Conservation (phyloP, 2,888 invertebrate species). For the Dorcus hopei region DNA sequence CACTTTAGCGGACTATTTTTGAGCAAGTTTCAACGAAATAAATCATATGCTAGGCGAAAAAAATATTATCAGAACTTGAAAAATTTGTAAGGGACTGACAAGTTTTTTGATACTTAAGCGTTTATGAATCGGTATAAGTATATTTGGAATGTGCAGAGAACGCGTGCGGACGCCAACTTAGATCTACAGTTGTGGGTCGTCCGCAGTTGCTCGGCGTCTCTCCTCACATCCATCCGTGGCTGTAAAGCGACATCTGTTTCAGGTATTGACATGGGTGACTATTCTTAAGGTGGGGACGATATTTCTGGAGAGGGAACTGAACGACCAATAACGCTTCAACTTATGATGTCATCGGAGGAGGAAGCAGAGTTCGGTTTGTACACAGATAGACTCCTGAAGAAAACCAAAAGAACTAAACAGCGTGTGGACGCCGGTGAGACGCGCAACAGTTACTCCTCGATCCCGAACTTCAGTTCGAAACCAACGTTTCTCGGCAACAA, state of each 20-base stretch:
- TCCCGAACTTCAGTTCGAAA: slow-evolving; percentile 72
- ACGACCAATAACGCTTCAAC: slow-evolving; percentile 79
- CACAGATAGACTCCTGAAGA: slow-evolving; percentile 89
- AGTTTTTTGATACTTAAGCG: too few species aligned
- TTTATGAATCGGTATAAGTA: too few species aligned
- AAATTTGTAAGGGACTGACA: too few species aligned
- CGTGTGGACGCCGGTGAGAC: slow-evolving; percentile 95
- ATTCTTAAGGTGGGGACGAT: slow-evolving; percentile 56
- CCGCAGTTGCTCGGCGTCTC: slow-evolving; percentile 30
- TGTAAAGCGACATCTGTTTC: slow-evolving; percentile 12
- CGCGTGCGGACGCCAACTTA: slow-evolving; percentile 14
- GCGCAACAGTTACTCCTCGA: slow-evolving; percentile 86
- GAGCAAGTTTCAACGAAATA: too few species aligned
- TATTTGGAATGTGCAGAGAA: background rate
- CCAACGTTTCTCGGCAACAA: slow-evolving; percentile 78
- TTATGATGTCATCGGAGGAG: slow-evolving; percentile 97
- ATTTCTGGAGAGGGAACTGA: slow-evolving; percentile 60
- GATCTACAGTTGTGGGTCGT: slow-evolving; percentile 34
- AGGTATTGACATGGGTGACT: slow-evolving; percentile 51
- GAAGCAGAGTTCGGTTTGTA: slow-evolving; percentile 92
- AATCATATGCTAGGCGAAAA: too few species aligned
- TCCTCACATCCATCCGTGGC: background rate
- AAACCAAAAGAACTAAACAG: slow-evolving; percentile 91
- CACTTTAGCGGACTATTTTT: too few species aligned
- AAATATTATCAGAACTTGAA: too few species aligned